Evolutionary conservation across 2,888 invertebrate genomes (phyloP).

Genomic region (Thelaira solivaga): DNA sequence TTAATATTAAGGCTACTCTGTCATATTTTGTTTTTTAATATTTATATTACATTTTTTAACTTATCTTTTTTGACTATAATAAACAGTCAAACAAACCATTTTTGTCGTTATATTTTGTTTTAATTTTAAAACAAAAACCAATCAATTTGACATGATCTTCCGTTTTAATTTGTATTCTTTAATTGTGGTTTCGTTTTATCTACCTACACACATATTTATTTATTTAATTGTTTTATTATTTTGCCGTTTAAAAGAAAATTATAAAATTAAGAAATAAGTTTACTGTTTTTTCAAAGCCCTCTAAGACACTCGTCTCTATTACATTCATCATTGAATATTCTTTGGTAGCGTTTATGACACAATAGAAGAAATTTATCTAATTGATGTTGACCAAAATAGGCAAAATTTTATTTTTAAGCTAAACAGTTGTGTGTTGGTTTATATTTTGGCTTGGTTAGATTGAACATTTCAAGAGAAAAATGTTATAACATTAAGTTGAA

Average conservation of each 20-base stretch:
- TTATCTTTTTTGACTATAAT: neutral
- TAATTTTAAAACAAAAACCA: conserved; percentile 18
- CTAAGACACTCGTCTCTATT: too few relatives aligned
- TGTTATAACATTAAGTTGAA: neutral
- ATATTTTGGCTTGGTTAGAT: neutral
- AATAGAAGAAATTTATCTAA: conserved; percentile 36
- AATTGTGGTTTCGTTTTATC: neutral
- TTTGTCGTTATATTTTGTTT: neutral
- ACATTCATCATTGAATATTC: too few relatives aligned
- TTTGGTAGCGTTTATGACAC: neutral
- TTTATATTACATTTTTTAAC: neutral
- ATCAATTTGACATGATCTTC: conserved; percentile 27
- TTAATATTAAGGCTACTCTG: too few relatives aligned
- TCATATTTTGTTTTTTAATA: neutral
- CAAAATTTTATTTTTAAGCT: too few relatives aligned
- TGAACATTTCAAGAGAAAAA: too few relatives aligned
- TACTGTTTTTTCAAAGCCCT: too few relatives aligned
- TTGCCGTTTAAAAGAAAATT: too few relatives aligned
- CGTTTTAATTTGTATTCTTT: conserved; percentile 23
- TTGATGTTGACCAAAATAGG: conserved; percentile 41
- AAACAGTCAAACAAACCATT: conserved; percentile 4
- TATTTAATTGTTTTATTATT: neutral
- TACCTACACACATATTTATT: neutral
- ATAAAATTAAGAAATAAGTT: too few relatives aligned
- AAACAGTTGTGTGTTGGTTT: conserved; percentile 17